A percentile compares a stretch with the other conserved stretches of the same genome.
These are phyloP conservation scores for Otolemur crassicaudatus DNA, from an alignment of 2,797 vertebrate genomes.

Conservation along the genomic window DNA sequence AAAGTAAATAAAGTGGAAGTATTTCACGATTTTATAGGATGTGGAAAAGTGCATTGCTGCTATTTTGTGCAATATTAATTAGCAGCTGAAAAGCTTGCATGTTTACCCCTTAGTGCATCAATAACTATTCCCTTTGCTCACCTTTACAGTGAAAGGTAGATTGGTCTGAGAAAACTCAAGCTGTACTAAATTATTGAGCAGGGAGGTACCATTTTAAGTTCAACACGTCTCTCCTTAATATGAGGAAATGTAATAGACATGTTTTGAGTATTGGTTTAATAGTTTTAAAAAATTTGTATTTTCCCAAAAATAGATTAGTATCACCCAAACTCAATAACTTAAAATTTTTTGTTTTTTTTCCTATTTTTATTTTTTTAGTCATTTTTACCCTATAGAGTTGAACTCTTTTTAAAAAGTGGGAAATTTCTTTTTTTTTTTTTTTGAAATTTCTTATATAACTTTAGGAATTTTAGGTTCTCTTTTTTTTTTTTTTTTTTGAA, in stretches of 20 bases:
- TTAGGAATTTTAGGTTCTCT: conserved; percentile 11
- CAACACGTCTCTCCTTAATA: background rate
- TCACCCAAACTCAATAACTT: conserved; percentile 36
- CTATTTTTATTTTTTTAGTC: background rate
- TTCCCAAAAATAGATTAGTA: conserved; percentile 27
- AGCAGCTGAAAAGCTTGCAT: background rate
- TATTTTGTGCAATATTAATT: background rate
- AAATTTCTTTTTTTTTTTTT: background rate
- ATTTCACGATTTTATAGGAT: conserved; percentile 2
- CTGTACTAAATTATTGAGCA: conserved; percentile 47
- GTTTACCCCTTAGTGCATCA: background rate
- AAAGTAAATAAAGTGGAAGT: conserved; percentile 24
- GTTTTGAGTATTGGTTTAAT: conserved; percentile 7
- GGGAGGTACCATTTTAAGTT: conserved; percentile 22
- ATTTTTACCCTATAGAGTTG: conserved; percentile 26
- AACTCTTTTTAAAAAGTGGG: background rate
- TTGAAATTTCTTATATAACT: conserved; percentile 23
- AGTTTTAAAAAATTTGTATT: background rate
- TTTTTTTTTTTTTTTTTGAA: too few species aligned
- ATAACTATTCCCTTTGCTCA: conserved; percentile 9
- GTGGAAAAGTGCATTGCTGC: background rate
- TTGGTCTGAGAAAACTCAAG: conserved; percentile 59
- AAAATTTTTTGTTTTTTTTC: background rate
- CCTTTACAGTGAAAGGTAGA: conserved; percentile 33
- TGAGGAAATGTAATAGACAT: conserved; percentile 14